These are phyloP conservation scores for Drosophila ohnishii DNA, from an alignment of 1,140 invertebrate species.

Conservation along the genomic window DNA sequence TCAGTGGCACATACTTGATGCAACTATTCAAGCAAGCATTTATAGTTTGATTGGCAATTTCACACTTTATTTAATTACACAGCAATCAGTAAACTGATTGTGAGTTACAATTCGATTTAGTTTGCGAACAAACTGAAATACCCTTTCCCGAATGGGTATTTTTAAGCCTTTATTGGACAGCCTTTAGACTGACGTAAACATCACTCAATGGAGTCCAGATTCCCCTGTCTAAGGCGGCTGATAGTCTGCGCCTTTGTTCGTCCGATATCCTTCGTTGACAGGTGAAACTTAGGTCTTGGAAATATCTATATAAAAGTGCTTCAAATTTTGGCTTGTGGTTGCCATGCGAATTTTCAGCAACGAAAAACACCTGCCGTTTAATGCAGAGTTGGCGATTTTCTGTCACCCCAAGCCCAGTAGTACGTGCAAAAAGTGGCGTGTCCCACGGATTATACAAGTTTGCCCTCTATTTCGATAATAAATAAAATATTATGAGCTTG, in stretches of 20 bases:
- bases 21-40: constrained; percentile 14
- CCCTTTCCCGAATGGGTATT: constrained; percentile 3
- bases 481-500: constrained; percentile 29
- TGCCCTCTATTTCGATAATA: constrained; percentile 24
- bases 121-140: neutral
- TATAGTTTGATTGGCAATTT: constrained; percentile 17
- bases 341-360: constrained; percentile 20
- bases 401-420: neutral
- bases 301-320: constrained; percentile 6
- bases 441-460: constrained; percentile 34
- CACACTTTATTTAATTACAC: constrained; percentile 12
- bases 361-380: constrained; percentile 18
- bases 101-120: neutral
- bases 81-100: neutral
- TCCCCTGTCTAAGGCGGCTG: constrained; percentile 25
- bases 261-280: constrained; percentile 15
- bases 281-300: neutral
- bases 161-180: constrained; percentile 33
- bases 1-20: constrained; percentile 4
- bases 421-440: constrained; percentile 35
- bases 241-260: constrained; percentile 20
- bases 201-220: constrained; percentile 13
- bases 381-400: constrained; percentile 30
- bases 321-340: constrained; percentile 6
- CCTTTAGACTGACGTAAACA: constrained; percentile 3